phyloP scores from a whole-genome alignment of 2,888 invertebrate species.

The Drosophila dives region DNA sequence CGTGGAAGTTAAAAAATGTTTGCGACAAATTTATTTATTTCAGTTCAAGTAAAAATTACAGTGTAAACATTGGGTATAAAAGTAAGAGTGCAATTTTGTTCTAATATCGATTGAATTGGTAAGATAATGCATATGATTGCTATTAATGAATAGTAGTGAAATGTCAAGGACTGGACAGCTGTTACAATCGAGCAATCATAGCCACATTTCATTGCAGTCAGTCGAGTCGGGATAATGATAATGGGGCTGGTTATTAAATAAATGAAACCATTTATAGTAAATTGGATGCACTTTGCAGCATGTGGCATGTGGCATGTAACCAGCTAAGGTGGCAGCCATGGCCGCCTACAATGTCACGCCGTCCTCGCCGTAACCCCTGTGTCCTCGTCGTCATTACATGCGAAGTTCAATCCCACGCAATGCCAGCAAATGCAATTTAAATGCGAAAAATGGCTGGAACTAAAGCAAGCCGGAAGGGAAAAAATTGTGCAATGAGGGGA shows the following conservation, averaged over 20 bases:
- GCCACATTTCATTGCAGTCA: conserved; percentile 39
- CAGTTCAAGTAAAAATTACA: too few species aligned
- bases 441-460: conserved; percentile 65
- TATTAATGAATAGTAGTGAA: conserved; percentile 36
- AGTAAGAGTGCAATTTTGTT: not conserved
- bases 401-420: conserved; percentile 68
- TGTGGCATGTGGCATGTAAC: conserved; percentile 30
- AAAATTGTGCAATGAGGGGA: not conserved
- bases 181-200: conserved; percentile 39
- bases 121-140: conserved; percentile 22
- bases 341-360: conserved; percentile 18
- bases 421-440: conserved; percentile 73
- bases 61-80: not conserved
- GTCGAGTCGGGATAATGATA: conserved; percentile 41
- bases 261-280: conserved; percentile 67
- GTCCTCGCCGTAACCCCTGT: conserved; percentile 30
- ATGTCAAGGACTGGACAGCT: conserved; percentile 52
- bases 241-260: conserved; percentile 69
- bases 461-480: conserved; percentile 20
- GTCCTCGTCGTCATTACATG: conserved; percentile 56
- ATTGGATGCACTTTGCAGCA: conserved; percentile 50
- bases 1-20: not conserved
- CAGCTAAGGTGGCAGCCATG: conserved; percentile 42
- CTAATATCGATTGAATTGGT: conserved; percentile 5
- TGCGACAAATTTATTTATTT: not conserved